Percentiles rank a stretch among this genome's conserved stretches.
Evolutionary conservation across 2,888 invertebrate species (phyloP).

Genomic region (Cenopis cana): DNA sequence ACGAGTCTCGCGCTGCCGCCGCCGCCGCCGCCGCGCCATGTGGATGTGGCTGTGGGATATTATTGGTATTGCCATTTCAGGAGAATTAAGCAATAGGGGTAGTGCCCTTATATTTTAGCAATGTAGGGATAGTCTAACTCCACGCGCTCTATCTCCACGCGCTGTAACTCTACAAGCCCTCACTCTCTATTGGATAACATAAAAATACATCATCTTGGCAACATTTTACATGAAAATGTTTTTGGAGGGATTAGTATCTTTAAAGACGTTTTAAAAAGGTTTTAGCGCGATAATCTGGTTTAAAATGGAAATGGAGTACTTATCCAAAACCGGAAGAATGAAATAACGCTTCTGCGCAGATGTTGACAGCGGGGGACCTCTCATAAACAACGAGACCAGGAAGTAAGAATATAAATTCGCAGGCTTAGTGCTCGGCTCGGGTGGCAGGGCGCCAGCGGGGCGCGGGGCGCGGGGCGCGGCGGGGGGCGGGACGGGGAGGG

Average conservation of each 20-base stretch:
- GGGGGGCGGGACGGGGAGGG: no score
- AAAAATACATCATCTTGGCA: no score
- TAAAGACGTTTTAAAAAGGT: no score
- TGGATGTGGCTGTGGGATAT: no score
- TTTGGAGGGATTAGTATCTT: no score
- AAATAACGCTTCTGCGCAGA: constrained; percentile 17
- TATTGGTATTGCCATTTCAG: constrained; percentile 5
- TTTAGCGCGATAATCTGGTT: not conserved
- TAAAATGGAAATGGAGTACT: not conserved
- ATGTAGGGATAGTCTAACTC: no score
- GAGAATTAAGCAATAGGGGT: no score
- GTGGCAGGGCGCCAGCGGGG: constrained; percentile 8
- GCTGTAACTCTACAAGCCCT: no score
- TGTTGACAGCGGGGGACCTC: constrained; percentile 17
- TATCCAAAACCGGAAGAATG: constrained; percentile 3
- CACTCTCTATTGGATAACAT: no score
- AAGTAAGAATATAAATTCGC: constrained; percentile 35
- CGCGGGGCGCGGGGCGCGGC: not conserved
- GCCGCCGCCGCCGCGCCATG: not conserved
- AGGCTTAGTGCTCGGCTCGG: constrained; percentile 24
- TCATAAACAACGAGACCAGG: constrained; percentile 34
- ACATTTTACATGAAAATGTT: no score
- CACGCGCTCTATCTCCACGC: no score
- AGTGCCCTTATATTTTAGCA: no score
- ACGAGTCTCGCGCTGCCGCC: constrained; percentile 12